Evolutionary conservation across 2,797 vertebrate genomes (phyloP).

Genomic region (Pelobates cultripes): DNA sequence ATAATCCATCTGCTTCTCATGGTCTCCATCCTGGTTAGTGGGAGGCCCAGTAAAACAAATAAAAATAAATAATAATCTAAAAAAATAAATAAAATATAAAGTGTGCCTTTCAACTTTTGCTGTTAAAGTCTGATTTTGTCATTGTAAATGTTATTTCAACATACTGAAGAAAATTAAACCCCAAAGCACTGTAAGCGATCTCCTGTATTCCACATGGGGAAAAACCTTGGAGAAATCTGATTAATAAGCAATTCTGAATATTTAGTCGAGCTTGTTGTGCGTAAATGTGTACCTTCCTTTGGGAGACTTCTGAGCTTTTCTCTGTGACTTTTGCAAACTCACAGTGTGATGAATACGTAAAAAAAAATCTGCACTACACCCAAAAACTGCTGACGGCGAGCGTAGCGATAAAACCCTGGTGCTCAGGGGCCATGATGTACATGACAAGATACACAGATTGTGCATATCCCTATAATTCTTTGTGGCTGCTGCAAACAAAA

Average conservation of each 20-base stretch:
- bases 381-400: constrained; percentile 5
- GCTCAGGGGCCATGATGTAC: no score
- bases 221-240: background rate
- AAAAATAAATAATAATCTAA: no score
- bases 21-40: no score
- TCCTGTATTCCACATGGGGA: constrained; percentile 2
- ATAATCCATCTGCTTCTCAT: no score
- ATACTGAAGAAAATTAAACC: background rate
- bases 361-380: constrained; percentile 1
- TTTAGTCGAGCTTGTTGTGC: constrained; percentile 28
- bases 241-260: constrained; percentile 23
- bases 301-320: constrained; percentile 24
- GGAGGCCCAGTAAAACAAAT: no score
- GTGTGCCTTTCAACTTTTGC: background rate
- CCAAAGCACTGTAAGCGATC: constrained; percentile 2
- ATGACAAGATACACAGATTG: no score
- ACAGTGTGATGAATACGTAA: constrained; percentile 2
- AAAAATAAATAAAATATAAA: no score
- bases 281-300: background rate
- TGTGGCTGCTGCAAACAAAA: no score
- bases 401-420: background rate
- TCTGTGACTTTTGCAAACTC: constrained; percentile 8
- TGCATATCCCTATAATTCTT: no score
- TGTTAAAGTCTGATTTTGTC: background rate
- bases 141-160: background rate